Percentiles rank a stretch among this genome's conserved stretches.
Evolutionary conservation across 2,888 invertebrate genomes (phyloP).

Genomic region (Auanema sp.): DNA sequence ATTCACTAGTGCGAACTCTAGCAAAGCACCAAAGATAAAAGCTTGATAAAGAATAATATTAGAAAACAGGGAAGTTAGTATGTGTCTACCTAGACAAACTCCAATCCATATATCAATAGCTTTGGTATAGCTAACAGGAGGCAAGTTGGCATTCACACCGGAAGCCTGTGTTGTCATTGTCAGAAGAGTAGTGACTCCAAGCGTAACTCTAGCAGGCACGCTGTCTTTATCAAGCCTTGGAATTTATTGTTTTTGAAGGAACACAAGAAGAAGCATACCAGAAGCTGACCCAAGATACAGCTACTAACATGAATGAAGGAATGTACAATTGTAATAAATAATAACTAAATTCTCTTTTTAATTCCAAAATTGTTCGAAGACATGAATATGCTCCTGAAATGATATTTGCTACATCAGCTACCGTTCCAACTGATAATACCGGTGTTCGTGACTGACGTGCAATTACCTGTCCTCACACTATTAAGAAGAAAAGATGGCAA

Average conservation of each 20-base stretch:
- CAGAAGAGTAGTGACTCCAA: slow-evolving; percentile 85
- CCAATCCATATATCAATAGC: slow-evolving; percentile 60
- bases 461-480: slow-evolving; percentile 89
- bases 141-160: slow-evolving; percentile 60
- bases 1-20: slow-evolving; percentile 57
- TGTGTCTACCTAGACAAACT: slow-evolving; percentile 35
- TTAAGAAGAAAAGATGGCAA: slow-evolving; percentile 89
- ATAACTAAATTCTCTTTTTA: slow-evolving; percentile 79
- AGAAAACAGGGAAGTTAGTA: not conserved
- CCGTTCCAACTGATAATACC: slow-evolving; percentile 18
- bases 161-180: slow-evolving; percentile 78
- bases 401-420: not conserved
- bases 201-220: slow-evolving; percentile 63
- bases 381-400: slow-evolving; percentile 44
- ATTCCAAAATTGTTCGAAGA: slow-evolving; percentile 44
- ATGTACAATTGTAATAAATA: slow-evolving; percentile 78
- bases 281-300: slow-evolving; percentile 51
- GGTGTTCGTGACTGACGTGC: slow-evolving; percentile 65
- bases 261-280: slow-evolving; percentile 21
- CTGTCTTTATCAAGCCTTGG: slow-evolving; percentile 61
- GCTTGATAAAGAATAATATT: slow-evolving; percentile 21
- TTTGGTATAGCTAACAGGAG: slow-evolving; percentile 58
- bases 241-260: not conserved
- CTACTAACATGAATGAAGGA: slow-evolving; percentile 91
- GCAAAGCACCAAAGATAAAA: slow-evolving; percentile 53